Evolutionary conservation across 2,888 invertebrate genomes (phyloP).

Genomic region (Spisula solida): DNA sequence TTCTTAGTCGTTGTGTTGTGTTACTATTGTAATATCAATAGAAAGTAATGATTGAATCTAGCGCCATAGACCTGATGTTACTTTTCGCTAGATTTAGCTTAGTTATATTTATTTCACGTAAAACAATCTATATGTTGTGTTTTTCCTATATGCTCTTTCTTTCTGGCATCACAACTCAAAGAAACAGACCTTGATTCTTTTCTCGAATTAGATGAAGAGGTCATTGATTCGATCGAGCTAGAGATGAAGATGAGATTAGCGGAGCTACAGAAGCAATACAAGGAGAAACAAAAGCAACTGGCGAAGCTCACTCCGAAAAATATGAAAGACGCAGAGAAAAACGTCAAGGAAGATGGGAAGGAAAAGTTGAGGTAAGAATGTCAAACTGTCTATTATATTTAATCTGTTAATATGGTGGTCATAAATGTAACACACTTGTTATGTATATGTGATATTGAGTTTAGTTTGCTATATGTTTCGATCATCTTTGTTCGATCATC

Average conservation of each 20-base stretch:
- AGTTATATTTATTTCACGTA: slow-evolving; percentile 10
- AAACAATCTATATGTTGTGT: slow-evolving; percentile 25
- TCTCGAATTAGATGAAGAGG: slow-evolving; percentile 81
- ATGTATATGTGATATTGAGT: no score
- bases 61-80: not conserved
- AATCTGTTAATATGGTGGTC: no score
- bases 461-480: no score
- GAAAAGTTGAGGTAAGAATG: slow-evolving; percentile 14
- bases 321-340: slow-evolving; percentile 66
- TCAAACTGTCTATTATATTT: not conserved
- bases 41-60: not conserved
- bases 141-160: slow-evolving; percentile 55
- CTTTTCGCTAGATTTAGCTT: not conserved
- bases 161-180: slow-evolving; percentile 78
- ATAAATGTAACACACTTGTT: no score
- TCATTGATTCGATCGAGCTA: slow-evolving; percentile 89
- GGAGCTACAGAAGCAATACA: slow-evolving; percentile 93
- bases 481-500: no score
- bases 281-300: slow-evolving; percentile 95
- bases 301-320: slow-evolving; percentile 88
- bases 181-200: slow-evolving; percentile 82
- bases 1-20: slow-evolving; percentile 1
- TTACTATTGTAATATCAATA: not conserved
- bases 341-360: slow-evolving; percentile 15
- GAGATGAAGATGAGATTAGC: slow-evolving; percentile 94